Conservation (phyloP, 2,888 invertebrate genomes). For the Cheilosia vulpina region DNA sequence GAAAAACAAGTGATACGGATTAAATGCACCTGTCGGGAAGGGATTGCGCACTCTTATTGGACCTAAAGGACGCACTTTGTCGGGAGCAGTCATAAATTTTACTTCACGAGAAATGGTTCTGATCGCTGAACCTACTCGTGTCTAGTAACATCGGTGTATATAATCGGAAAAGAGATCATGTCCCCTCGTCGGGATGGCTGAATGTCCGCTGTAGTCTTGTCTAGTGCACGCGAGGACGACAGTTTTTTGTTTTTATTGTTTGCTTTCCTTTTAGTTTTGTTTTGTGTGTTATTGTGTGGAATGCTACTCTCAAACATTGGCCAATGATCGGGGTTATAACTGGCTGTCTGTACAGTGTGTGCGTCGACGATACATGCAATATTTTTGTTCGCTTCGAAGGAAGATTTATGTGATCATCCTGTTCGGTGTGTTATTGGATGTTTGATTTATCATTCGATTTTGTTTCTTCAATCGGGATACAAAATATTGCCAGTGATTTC, state of each 20-base stretch:
- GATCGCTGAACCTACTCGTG: background rate
- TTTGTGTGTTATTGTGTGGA: conserved; percentile 13
- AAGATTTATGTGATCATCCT: conserved; percentile 73
- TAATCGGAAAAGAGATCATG: conserved; percentile 51
- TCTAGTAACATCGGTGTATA: conserved; percentile 26
- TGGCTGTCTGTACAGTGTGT: conserved; percentile 4
- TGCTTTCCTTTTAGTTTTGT: background rate
- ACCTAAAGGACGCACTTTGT: conserved; percentile 15
- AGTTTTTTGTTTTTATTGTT: background rate
- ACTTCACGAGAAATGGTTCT: conserved; percentile 16
- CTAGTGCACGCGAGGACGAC: conserved; percentile 9
- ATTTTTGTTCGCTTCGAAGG: conserved; percentile 14
- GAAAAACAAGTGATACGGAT: conserved; percentile 19
- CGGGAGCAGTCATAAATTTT: conserved; percentile 27
- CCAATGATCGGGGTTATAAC: conserved; percentile 34
- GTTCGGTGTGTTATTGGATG: conserved; percentile 59
- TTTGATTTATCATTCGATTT: conserved; percentile 60
- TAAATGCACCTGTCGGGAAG: conserved; percentile 63
- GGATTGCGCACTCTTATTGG: conserved; percentile 51
- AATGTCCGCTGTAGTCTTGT: conserved; percentile 34
- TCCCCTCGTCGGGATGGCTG: conserved; percentile 54
- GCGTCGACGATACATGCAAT: conserved; percentile 15
- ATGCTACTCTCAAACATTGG: conserved; percentile 14
- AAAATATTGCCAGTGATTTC: background rate
- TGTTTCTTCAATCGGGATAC: background rate